Evolutionary conservation across 2,888 invertebrate species (phyloP).

Genomic region (Eudasyphora cyanicolor): DNA sequence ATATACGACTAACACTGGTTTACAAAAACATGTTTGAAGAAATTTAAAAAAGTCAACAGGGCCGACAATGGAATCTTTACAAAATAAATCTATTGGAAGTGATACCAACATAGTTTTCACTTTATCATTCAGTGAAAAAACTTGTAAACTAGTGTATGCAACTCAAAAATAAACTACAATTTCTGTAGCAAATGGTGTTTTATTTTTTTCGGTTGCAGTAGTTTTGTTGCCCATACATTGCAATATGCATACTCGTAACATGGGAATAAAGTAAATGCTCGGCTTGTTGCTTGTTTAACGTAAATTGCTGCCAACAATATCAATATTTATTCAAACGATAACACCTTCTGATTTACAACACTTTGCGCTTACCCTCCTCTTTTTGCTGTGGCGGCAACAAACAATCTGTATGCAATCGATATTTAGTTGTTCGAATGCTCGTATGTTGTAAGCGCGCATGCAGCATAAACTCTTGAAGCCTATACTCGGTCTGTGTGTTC

Average conservation of each 20-base stretch:
- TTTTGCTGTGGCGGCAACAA: conserved; percentile 13
- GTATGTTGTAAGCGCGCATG: not conserved
- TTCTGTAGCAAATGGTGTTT: not conserved
- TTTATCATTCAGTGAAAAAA: too few relatives aligned
- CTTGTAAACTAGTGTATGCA: too few relatives aligned
- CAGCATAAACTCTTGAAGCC: not conserved
- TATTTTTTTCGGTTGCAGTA: conserved; percentile 12
- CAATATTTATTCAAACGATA: conserved; percentile 79
- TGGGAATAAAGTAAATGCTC: conserved; percentile 51
- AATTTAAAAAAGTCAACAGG: too few relatives aligned
- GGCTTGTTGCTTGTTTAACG: conserved; percentile 56
- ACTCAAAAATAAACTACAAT: not conserved
- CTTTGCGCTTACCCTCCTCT: not conserved
- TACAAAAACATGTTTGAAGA: too few relatives aligned
- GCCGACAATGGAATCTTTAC: too few relatives aligned
- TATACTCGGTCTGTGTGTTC: not conserved
- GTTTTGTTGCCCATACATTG: conserved; percentile 21
- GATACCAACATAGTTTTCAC: too few relatives aligned
- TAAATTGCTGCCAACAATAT: conserved; percentile 69
- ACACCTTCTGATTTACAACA: conserved; percentile 77
- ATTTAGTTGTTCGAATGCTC: conserved; percentile 6
- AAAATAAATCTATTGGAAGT: too few relatives aligned
- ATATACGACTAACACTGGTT: too few relatives aligned
- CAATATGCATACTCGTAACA: conserved; percentile 29
- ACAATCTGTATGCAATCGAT: conserved; percentile 33